Evolutionary conservation across 2,113 vertebrate genomes (phyloP).

Genomic region (Plestiodon gilberti): DNA sequence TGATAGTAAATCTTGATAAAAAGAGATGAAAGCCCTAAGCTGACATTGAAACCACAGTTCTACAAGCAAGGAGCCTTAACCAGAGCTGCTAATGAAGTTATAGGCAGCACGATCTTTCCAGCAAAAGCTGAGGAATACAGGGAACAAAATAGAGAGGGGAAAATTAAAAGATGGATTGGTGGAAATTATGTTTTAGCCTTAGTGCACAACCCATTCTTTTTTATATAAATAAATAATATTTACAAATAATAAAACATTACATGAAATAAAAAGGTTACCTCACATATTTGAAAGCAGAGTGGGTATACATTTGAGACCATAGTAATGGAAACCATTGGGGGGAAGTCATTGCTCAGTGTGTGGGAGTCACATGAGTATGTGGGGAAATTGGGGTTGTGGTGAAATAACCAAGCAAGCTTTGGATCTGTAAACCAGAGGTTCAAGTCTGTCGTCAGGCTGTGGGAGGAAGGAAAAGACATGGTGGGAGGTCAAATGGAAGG

Average conservation of each 20-base stretch:
- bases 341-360: neutral
- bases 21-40: slow-evolving; percentile 67
- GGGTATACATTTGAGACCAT: neutral
- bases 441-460: slow-evolving; percentile 29
- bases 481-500: neutral
- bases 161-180: neutral
- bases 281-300: neutral
- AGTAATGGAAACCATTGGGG: neutral
- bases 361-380: neutral
- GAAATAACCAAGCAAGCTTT: neutral
- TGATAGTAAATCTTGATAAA: slow-evolving; percentile 76
- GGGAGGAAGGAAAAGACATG: slow-evolving; percentile 42
- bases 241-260: neutral
- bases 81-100: neutral
- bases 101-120: neutral
- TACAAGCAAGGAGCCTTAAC: neutral
- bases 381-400: neutral
- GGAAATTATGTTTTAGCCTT: neutral
- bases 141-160: neutral
- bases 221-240: too few relatives aligned
- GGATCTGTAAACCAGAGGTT: too few relatives aligned
- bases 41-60: slow-evolving; percentile 51
- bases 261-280: neutral
- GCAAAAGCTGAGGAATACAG: neutral
- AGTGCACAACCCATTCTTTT: neutral